Percentiles rank a stretch among this genome's conserved stretches.
Conservation (phyloP, 2,888 invertebrate species). For the Choreutis nemorana region DNA sequence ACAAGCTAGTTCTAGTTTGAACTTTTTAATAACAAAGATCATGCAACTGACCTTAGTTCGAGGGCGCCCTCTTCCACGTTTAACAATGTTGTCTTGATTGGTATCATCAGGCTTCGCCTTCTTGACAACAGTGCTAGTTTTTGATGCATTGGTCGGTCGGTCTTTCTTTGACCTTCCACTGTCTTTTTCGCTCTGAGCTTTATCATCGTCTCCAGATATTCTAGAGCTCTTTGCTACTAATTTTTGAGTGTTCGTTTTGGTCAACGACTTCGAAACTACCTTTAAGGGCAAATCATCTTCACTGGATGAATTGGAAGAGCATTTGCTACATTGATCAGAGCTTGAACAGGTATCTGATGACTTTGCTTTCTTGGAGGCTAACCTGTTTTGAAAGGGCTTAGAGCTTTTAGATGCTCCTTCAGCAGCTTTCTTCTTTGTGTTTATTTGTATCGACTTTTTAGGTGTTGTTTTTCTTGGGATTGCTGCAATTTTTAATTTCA, state of each 20-base stretch:
- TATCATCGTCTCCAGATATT: conserved; percentile 14
- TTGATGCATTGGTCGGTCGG: conserved; percentile 23
- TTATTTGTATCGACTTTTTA: conserved; percentile 38
- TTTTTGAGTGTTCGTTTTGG: conserved; percentile 28
- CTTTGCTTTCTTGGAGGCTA: conserved; percentile 20
- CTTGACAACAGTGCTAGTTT: conserved; percentile 24
- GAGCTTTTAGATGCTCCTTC: conserved; percentile 15
- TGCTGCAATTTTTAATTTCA: conserved; percentile 69
- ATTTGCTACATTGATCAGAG: conserved; percentile 60
- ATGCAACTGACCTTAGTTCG: conserved; percentile 44
- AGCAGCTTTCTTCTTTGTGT: conserved; percentile 39
- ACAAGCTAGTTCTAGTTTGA: too few relatives aligned
- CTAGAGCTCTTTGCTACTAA: conserved; percentile 16
- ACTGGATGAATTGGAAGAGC: conserved; percentile 51
- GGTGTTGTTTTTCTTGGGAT: conserved; percentile 52
- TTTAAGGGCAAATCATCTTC: conserved; percentile 54
- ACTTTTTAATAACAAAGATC: too few relatives aligned
- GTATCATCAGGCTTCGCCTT: conserved; percentile 47
- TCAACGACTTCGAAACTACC: conserved; percentile 40
- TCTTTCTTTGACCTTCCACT: conserved; percentile 31
- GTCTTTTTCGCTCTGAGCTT: conserved; percentile 43
- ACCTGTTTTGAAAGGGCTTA: conserved; percentile 17
- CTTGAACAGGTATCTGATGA: conserved; percentile 52
- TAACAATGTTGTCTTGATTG: conserved; percentile 24
- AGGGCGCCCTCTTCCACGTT: conserved; percentile 43